Percentiles rank a stretch among this genome's conserved stretches.
Conservation (phyloP, 2,113 vertebrate genomes). For the Aramus guarauna region DNA sequence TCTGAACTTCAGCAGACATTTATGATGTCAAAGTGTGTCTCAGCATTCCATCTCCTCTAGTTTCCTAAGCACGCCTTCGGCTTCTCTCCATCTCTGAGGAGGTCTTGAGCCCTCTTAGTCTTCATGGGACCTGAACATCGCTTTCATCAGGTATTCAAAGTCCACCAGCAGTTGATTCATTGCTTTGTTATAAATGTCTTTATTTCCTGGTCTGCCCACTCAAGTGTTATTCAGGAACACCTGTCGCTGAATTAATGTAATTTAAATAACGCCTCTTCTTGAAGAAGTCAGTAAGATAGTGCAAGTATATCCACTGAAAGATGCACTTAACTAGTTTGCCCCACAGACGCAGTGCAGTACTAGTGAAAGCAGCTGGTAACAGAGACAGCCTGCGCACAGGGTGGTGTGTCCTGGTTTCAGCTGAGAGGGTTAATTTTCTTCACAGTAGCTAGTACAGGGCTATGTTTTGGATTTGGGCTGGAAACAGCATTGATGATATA, state of each 20-base stretch:
- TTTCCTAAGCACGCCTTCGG: background rate
- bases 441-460: too few species aligned
- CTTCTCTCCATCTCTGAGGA: background rate
- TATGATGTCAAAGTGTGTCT: background rate
- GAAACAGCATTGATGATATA: too few species aligned
- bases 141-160: background rate
- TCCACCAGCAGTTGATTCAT: background rate
- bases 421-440: too few species aligned
- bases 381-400: background rate
- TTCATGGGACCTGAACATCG: background rate
- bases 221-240: background rate
- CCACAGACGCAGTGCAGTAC: background rate
- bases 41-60: background rate
- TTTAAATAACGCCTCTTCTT: background rate
- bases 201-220: background rate
- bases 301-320: background rate
- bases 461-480: too few species aligned
- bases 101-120: background rate
- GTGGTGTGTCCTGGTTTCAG: too few species aligned
- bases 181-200: background rate
- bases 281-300: background rate
- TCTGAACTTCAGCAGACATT: background rate
- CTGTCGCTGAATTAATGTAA: background rate
- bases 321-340: background rate
- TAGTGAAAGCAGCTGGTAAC: background rate